Conservation (phyloP, 1,140 invertebrate genomes). For the Drosophila simulans region DNA sequence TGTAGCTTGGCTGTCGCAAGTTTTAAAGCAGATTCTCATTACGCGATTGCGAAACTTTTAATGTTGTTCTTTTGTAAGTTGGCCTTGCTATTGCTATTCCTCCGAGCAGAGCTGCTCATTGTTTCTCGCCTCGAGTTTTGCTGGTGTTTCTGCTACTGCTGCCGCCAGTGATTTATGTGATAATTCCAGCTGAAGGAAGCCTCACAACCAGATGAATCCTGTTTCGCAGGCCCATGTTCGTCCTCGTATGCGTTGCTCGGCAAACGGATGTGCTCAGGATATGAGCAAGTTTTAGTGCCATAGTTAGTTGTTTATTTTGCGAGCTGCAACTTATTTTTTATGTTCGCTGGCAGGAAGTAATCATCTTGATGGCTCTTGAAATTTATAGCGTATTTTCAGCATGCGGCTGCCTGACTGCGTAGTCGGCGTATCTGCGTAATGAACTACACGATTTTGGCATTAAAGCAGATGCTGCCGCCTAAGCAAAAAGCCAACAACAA, state of each 20-base stretch:
- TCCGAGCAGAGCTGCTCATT: constrained; percentile 32
- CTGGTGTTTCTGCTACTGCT: constrained; percentile 28
- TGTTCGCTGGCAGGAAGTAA: constrained; percentile 81
- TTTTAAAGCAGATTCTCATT: constrained; percentile 84
- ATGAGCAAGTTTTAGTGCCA: constrained; percentile 81
- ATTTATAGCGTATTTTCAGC: constrained; percentile 71
- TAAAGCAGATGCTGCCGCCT: constrained; percentile 61
- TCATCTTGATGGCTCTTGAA: constrained; percentile 82
- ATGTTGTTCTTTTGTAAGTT: constrained; percentile 83
- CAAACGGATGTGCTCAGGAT: constrained; percentile 76
- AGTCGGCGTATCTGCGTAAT: constrained; percentile 47
- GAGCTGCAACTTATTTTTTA: constrained; percentile 80
- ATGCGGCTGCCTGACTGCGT: constrained; percentile 16
- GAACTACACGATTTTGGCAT: constrained; percentile 81
- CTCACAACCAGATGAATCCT: constrained; percentile 9
- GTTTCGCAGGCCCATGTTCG: neutral
- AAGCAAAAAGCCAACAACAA: constrained; percentile 60
- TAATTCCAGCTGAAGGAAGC: constrained; percentile 67
- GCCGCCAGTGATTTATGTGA: constrained; percentile 73
- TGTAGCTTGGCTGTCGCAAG: constrained; percentile 69
- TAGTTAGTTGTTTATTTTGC: constrained; percentile 75
- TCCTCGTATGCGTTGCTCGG: constrained; percentile 70
- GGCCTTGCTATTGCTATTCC: constrained; percentile 37
- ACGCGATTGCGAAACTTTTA: constrained; percentile 83
- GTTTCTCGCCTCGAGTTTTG: constrained; percentile 42